Evolutionary conservation across 2,888 invertebrate genomes (phyloP).

Genomic region (Brachyopa scutellaris): DNA sequence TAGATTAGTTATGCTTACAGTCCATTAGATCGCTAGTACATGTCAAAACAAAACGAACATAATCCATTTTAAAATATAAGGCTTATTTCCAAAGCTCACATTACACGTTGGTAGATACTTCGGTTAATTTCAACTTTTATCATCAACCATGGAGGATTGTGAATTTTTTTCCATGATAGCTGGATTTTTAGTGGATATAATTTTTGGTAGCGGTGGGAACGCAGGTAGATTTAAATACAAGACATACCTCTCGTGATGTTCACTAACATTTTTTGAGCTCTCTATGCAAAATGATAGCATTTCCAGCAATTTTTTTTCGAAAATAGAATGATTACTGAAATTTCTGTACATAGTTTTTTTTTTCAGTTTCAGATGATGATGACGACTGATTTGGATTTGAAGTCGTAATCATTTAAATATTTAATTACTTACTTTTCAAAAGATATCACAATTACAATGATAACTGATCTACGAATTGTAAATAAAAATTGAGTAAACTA

Average conservation of each 20-base stretch:
- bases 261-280: too few species aligned
- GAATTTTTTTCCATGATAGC: not conserved
- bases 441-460: constrained; percentile 11
- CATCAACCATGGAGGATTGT: constrained; percentile 15
- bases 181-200: not conserved
- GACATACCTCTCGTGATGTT: too few species aligned
- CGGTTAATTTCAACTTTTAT: not conserved
- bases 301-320: too few species aligned
- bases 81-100: not conserved
- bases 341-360: too few species aligned
- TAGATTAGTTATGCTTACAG: not conserved
- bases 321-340: too few species aligned
- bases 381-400: not conserved
- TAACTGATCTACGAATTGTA: constrained; percentile 7
- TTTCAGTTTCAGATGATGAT: not conserved
- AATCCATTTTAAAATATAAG: too few species aligned
- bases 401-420: not conserved
- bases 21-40: not conserved
- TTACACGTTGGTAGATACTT: not conserved
- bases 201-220: not conserved
- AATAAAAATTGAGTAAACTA: not conserved
- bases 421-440: constrained; percentile 11
- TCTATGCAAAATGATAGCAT: too few species aligned
- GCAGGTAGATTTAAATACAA: too few species aligned
- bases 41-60: too few species aligned